Evolutionary conservation across 2,888 invertebrate genomes (phyloP), one percentile per base, ranked within the genome.

Genomic region (Rhogogaster chlorosoma): DNA sequence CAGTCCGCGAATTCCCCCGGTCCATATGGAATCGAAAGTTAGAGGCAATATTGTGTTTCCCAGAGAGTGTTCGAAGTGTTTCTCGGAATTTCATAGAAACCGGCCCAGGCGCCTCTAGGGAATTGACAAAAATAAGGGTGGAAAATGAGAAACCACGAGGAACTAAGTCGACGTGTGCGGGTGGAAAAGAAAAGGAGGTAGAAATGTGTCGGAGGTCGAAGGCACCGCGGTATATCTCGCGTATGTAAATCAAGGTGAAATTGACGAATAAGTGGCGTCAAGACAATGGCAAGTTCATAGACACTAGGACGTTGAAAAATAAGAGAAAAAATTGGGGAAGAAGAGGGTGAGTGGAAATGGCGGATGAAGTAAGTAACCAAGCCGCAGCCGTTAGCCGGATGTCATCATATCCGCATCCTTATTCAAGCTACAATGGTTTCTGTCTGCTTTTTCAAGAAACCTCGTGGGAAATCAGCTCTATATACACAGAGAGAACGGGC

Each of bases 381-480:
- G 80, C 38, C 36, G 22, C 80, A 38, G 61, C 36, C 80, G 80
- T 42, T 64, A 83, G 45, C 83, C 83, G 67, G 29, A 67, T 83
- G 83, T 83, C 83, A 83, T 83, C 45, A 83, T 45, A 83, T 83
- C 67, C 83, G 67, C 22, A 83, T 83, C 83, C 83, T 42, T 70
- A 67, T 83, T 70, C 83, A 49, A 83, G 83, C 12, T n/a, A 29
- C 80, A 61, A 80, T 45, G 42, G 64, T 38, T 83, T 83, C 83
- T 26, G 83, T 67, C 64, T 38, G 67, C 18, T 36, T 80, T 57
- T 83, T 29, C 67, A 83, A 83, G 67, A 83, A 83, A 83, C 83
- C 83, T 49, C 67, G 29, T 70, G 83, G 83, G 83, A 83, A 83
- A 83, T 83, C 83, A 83, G 26, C 83, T 45, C 67, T 67, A 42